These are phyloP conservation scores for Cheilosia urbana DNA, from an alignment of 2,888 invertebrate species.

Conservation along the genomic window DNA sequence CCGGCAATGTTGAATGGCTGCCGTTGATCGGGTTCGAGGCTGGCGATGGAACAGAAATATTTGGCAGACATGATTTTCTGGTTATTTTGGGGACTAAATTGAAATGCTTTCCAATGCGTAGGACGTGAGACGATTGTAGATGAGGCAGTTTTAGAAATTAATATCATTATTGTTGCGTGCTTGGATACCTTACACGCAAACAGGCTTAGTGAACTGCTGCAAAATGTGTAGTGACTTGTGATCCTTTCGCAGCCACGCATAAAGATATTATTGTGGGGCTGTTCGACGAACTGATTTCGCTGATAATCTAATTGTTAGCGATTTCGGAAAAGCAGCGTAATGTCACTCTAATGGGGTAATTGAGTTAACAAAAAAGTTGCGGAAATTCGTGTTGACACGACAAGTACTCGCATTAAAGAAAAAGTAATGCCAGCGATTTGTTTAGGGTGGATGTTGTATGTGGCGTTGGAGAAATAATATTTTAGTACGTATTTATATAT, in stretches of 20 bases:
- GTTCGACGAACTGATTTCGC: conserved; percentile 40
- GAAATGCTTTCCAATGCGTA: conserved; percentile 58
- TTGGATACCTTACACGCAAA: conserved; percentile 2
- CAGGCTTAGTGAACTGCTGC: not conserved
- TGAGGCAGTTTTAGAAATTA: conserved; percentile 51
- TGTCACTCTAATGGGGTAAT: conserved; percentile 37
- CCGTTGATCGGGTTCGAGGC: not conserved
- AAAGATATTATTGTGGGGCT: conserved; percentile 30
- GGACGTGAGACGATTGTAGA: conserved; percentile 57
- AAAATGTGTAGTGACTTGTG: conserved; percentile 35
- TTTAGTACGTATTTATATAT: too few relatives aligned
- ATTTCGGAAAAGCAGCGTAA: conserved; percentile 38
- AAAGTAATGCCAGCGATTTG: not conserved
- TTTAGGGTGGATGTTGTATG: not conserved
- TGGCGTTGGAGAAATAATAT: not conserved
- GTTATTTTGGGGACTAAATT: conserved; percentile 59
- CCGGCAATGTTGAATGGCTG: conserved; percentile 21
- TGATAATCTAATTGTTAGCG: conserved; percentile 54
- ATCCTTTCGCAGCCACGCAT: conserved; percentile 24
- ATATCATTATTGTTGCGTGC: conserved; percentile 58
- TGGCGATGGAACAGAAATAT: conserved; percentile 21
- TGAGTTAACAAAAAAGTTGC: conserved; percentile 2
- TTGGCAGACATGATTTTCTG: conserved; percentile 57
- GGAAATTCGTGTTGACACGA: not conserved
- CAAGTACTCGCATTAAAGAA: not conserved